Base-by-base conservation (phyloP, 1,140 invertebrate species). In the Mactra quadrangularis region DNA sequence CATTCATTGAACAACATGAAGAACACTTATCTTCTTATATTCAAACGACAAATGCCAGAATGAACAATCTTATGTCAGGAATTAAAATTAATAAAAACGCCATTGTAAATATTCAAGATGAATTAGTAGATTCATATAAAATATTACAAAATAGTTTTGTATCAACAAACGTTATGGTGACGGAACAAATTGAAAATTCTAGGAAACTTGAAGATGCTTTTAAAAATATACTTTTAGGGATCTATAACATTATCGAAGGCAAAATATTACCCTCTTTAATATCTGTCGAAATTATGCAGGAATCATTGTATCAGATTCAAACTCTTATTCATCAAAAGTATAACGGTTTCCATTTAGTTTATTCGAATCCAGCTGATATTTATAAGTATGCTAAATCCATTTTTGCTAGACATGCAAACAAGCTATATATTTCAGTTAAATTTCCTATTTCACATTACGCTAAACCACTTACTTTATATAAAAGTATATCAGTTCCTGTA, bases 11-110 rank as follows among this genome's bases (percentile, higher is more conserved):
- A 41, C 68, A 71, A 71, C 38, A 76, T 41, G 52, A 55, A 13
- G 52, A 75, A 25, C 22, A 75, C n/a, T n/a, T n/a, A n/a, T n/a
- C n/a, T 38, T 78, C 75, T 0, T 78, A 33, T 25, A 78, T 78
- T 29, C 31, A 41, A 3, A 13, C 38, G 7, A 41, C 62, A 0
- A 66, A 78, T 66, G n/a, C 33, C 0, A 47, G 60, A 38, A 66
- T 78, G 45, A 45, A 78, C 25, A 78, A 78, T 25, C 31, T 64
- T 31, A 2, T 78, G 7, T 3, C 7, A 41, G 75, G 41, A 2
- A 70, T 81, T 9, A 68, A 70, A 47, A 33, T 53, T 2, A 81
- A 81, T 25, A 31, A 47, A 38, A 6, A 47, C 29, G 57, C 55
- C 1, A 76, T 76, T 22, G 33, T 62, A 38, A 17, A n/a, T 22